Conservation (phyloP, 2,888 invertebrate species). For the Bimastos eiseni region DNA sequence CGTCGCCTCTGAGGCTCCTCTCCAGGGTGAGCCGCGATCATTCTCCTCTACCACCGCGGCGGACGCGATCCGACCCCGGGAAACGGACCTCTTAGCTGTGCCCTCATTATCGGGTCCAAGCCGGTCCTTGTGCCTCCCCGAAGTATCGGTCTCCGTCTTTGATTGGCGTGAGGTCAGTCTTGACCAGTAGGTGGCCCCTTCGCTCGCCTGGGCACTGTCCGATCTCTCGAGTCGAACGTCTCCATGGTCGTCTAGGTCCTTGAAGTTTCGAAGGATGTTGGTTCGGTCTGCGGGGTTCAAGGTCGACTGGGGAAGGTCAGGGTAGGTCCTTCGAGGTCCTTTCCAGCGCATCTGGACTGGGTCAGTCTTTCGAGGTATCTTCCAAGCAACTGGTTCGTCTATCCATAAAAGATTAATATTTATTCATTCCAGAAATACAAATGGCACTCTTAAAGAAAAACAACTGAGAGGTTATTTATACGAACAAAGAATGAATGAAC, state of each 20-base stretch:
- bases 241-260: not conserved
- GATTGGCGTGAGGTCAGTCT: not conserved
- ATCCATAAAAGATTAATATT: too few relatives aligned
- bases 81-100: not conserved
- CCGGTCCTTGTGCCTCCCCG: not conserved
- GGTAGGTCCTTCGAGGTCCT: not conserved
- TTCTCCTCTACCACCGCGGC: not conserved
- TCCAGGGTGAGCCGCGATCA: not conserved
- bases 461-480: too few relatives aligned
- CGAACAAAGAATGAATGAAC: too few relatives aligned
- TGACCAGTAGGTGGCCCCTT: conserved; percentile 4
- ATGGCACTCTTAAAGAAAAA: too few relatives aligned
- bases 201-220: not conserved
- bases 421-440: too few relatives aligned
- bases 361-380: not conserved
- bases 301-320: not conserved
- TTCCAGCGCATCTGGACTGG: not conserved
- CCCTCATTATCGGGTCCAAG: not conserved
- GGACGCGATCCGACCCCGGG: not conserved
- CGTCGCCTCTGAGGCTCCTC: not conserved
- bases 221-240: not conserved
- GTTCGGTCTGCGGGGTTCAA: not conserved
- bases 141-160: not conserved
- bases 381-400: not conserved
- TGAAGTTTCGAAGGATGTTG: not conserved